These are phyloP conservation scores for Apodemia mormo DNA, from an alignment of 2,888 invertebrate species.

Conservation along the genomic window DNA sequence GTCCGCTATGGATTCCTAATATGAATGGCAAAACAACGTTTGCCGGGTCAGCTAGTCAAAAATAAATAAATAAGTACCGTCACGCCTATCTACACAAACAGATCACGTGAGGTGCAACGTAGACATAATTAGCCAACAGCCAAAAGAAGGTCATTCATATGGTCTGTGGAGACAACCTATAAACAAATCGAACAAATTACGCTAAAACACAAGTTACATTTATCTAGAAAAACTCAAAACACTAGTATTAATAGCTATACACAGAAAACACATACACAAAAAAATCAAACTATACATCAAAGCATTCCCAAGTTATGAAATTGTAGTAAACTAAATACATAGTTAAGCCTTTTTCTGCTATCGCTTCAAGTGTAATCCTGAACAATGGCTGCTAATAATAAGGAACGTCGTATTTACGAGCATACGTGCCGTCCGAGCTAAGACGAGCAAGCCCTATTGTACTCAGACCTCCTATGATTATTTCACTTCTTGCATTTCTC, in stretches of 20 bases:
- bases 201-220: too few species aligned
- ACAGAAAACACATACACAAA: constrained; percentile 2
- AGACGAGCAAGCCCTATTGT: constrained; percentile 77
- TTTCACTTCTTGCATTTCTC: constrained; percentile 72
- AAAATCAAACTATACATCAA: neutral
- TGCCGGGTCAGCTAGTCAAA: too few species aligned
- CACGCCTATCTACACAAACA: too few species aligned
- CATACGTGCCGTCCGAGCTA: constrained; percentile 75
- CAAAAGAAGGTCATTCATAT: too few species aligned
- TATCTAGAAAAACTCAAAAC: too few species aligned
- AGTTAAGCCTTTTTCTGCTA: constrained; percentile 37
- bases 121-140: too few species aligned
- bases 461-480: constrained; percentile 79
- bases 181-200: too few species aligned
- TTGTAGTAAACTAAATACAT: neutral
- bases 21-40: too few species aligned
- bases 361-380: constrained; percentile 66
- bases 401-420: constrained; percentile 78
- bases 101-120: too few species aligned
- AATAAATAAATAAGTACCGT: too few species aligned
- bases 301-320: neutral
- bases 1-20: too few species aligned
- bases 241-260: neutral
- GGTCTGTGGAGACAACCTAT: too few species aligned
- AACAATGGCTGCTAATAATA: constrained; percentile 80